A percentile compares a stretch with the other conserved stretches of the same genome.
These are phyloP conservation scores for Paramisgurnus dabryanus DNA, from an alignment of 2,113 vertebrate genomes.

Conservation along the genomic window DNA sequence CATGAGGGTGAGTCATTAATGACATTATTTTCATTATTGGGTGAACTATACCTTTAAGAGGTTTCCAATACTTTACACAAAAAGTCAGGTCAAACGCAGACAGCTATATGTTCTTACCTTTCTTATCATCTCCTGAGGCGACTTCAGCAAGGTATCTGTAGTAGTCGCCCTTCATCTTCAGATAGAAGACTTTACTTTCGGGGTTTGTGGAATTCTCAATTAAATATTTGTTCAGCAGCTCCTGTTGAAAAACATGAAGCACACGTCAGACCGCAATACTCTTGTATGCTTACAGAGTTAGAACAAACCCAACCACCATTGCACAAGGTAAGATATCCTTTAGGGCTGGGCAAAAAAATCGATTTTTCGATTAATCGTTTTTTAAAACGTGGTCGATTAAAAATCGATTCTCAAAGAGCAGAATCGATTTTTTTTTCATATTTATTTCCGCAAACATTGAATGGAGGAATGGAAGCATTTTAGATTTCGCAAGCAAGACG, in stretches of 20 bases:
- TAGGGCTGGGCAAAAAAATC: no score
- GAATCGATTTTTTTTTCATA: no score
- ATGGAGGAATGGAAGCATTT: no score
- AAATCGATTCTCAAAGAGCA: no score
- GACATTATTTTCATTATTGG: no score
- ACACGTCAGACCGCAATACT: no score
- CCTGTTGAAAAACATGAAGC: constrained; percentile 67
- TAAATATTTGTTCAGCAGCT: constrained; percentile 87
- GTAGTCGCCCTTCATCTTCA: constrained; percentile 99
- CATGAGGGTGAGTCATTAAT: no score
- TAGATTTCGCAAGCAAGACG: no score
- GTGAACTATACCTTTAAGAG: background rate
- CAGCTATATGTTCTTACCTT: constrained; percentile 69
- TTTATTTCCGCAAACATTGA: no score
- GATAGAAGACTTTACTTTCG: constrained; percentile 97
- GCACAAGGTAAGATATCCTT: background rate
- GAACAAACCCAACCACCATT: background rate
- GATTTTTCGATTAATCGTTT: no score
- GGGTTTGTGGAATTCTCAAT: constrained; percentile 83
- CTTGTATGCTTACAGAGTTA: no score
- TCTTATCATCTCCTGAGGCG: constrained; percentile 80
- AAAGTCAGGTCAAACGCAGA: background rate
- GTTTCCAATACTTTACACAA: background rate
- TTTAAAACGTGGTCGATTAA: no score
- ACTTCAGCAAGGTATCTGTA: constrained; percentile 98